Base-by-base conservation (phyloP, 2,797 vertebrate species). In the Crypturellus tataupa region DNA sequence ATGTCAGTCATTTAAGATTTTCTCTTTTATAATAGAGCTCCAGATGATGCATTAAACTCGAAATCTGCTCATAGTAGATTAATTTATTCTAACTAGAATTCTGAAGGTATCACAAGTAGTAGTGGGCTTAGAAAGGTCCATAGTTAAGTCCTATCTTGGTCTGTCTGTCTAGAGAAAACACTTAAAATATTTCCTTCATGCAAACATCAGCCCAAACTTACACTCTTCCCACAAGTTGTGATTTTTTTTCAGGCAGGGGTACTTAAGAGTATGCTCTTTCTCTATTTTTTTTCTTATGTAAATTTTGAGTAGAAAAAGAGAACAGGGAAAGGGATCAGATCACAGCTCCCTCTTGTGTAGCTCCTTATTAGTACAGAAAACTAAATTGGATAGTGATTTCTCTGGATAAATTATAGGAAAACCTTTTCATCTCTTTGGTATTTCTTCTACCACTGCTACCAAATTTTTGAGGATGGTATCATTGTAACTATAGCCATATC, bases 321-420 rank as follows among this genome's bases (percentile, higher is more conserved):
- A 6, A 8, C 29, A 27, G 5, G 3, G 39, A 68, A 68, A 60
- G 9, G 9, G 56, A 15, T 42, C 92, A 76, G 60, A 53, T 77
- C 46, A 93, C 47, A 92, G 96, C 95, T 91, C 96, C 96, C 96
- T 90, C 97, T 96, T 86, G 89, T 89, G 97, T 93, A 85, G 69
- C 15, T 80, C 37, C 3, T 18, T 23, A 23, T 81, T 83, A 92
- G 60, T 94, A 70, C 88, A 95, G 85, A 70, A 95, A 90, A 24
- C 12, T 70, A 47, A 58, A 5, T 42, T 35, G 24, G 14, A 9
- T 1, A 23, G 24, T 69, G 40, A 39, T 24, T 35, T 12, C 21
- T 85, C 69, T 25, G 78, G 67, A 16, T 35, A 39, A 77, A 40
- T 75, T 53, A 20, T 53, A 29, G 33, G 14, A 17, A 17, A 67